These are phyloP conservation scores for Struthidea cinerea DNA, from an alignment of 2,113 vertebrate genomes.

Conservation along the genomic window DNA sequence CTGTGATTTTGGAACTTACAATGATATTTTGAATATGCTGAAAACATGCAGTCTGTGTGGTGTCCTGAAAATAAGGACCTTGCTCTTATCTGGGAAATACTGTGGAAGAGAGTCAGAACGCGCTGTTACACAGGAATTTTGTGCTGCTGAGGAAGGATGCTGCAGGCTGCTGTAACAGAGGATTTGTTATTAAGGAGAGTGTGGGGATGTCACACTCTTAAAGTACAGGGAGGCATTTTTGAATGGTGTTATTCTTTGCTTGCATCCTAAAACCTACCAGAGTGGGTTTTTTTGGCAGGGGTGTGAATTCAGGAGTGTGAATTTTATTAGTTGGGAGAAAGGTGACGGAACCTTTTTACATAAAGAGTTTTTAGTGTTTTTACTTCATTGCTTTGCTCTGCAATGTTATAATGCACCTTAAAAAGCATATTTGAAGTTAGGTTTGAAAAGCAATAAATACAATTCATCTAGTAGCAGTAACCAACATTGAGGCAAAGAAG, in stretches of 20 bases:
- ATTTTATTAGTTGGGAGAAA: background rate
- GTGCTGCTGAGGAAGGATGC: background rate
- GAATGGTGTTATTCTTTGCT: background rate
- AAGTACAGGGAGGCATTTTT: background rate
- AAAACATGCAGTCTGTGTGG: background rate
- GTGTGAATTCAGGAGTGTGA: too few species aligned
- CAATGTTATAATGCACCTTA: background rate
- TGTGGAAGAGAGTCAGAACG: background rate
- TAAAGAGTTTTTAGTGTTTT: background rate
- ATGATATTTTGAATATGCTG: background rate
- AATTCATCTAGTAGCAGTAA: background rate
- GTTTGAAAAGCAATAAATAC: background rate
- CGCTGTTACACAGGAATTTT: background rate
- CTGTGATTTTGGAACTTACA: background rate
- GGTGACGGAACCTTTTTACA: background rate
- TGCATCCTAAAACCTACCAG: background rate
- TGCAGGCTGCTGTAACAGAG: background rate
- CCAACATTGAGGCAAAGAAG: background rate
- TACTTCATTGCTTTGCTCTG: background rate
- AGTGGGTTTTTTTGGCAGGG: background rate
- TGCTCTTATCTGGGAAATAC: background rate
- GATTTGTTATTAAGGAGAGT: background rate
- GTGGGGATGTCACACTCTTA: background rate
- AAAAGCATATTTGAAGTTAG: background rate
- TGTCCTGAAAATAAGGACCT: background rate